Conservation (phyloP, 2,113 vertebrate genomes). For the Oceanodroma tethys region DNA sequence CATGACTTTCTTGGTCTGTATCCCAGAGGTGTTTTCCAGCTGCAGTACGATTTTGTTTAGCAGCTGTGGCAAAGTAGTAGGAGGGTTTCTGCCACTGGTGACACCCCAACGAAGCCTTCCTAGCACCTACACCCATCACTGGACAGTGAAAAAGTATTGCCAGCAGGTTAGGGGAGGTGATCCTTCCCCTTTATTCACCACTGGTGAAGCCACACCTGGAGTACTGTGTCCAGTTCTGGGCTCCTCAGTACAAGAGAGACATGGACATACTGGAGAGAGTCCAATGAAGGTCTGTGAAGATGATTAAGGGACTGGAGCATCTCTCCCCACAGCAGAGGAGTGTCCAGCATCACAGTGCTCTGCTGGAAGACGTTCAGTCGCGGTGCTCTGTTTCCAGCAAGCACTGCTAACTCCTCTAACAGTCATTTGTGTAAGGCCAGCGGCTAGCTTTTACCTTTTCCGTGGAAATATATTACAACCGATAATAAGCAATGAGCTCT, state of each 20-base stretch:
- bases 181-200: neutral
- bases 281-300: accelerated
- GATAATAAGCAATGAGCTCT: slow-evolving; percentile 23
- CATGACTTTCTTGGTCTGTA: neutral
- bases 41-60: neutral
- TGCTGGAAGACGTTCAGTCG: neutral
- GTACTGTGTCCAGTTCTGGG: neutral
- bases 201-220: neutral
- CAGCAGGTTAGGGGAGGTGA: neutral
- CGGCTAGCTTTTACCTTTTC: neutral
- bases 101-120: neutral
- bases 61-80: neutral
- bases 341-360: neutral
- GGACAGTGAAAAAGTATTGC: neutral
- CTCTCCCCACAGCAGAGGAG: neutral
- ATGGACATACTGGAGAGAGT: neutral
- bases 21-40: neutral
- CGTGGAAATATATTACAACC: neutral
- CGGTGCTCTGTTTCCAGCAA: neutral
- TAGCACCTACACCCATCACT: neutral
- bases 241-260: neutral
- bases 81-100: neutral
- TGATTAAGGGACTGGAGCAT: neutral
- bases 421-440: neutral
- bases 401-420: neutral